Evolutionary conservation across 2,888 invertebrate species (phyloP), one percentile per base, ranked within the genome.

Genomic region (Anthrax anthrax): DNA sequence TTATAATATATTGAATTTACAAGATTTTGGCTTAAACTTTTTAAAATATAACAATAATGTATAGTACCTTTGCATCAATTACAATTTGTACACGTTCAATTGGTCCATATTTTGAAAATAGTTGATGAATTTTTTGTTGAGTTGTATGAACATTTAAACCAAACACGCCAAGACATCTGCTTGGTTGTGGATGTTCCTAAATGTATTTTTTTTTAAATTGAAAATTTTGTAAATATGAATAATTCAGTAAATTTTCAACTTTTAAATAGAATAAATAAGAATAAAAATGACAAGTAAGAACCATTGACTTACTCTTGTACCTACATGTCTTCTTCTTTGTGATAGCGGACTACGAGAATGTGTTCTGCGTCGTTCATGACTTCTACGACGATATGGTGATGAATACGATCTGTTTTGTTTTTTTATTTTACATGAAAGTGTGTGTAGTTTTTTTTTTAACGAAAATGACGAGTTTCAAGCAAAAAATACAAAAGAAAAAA

Each of bases 1-100:
- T n/a, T n/a, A n/a, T n/a, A n/a, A n/a, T n/a, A n/a, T n/a, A n/a
- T n/a, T n/a, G n/a, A 17, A 44, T 12, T 14, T 17, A 41, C 32
- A 13, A 27, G 23, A 34, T 37, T 45, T 45, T 44, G n/a, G 14
- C 16, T 19, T 39, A 34, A 18, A n/a, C n/a, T n/a, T n/a, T n/a
- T n/a, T n/a, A 37, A 17, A 34, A 39, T 17, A n/a, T 18, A 39
- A 18, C 34, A 36, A 36, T 16, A 36, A 36, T 12, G 6, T n/a
- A 13, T 8, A 39, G 8, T 54, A 66, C 66, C 56, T 94, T 94
- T 41, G 91, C 91, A 70, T 97, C 96, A 59, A 92, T 88, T 44
- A 97, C 92, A 52, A 97, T 83, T 72, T 94, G 89, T 19, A 90
- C 84, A 62, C 89, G 81, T 62, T 95, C 91, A 32, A 97, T 83